Evolutionary conservation across 2,888 invertebrate species (phyloP), one percentile per base, ranked within the genome.

Genomic region (Lamproptera curius): DNA sequence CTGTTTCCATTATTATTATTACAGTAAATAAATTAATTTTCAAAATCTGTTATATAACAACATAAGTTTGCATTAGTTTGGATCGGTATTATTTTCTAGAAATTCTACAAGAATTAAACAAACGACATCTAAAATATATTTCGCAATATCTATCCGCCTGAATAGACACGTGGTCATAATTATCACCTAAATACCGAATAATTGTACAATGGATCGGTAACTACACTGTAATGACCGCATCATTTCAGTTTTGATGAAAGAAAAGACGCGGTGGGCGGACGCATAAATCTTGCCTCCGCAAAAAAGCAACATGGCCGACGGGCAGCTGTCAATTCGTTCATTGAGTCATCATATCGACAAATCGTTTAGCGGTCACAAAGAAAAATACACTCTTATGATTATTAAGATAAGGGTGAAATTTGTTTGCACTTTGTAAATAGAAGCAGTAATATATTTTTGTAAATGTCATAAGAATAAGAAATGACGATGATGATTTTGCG

Each of bases 301-400:
- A 70, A 68, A n/a, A n/a, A 72, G 70, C 70, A 76, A 77, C 70
- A 73, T 73, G 62, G 58, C 61, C 53, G 74, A 72, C 72, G 70
- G 28, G 62, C 84, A 85, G 83, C 84, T 86, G 85, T 83, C 85
- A 82, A 73, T 71, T 61, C 54, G 53, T 61, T 61, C 65, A 82
- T 83, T 74, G 77, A 82, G 76, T 76, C 67, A 66, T 83, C 74
- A 62, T 59, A 57, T 44, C 35, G 44, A 57, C 70, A 63, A 64
- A 46, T 8, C 36, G 17, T 49, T 40, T 53, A 15, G 56, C 14
- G n/a, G 14, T 13, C 9, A 16, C 1, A 15, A 28, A 14, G 37
- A 8, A 0, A 2, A 1, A 6, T 9, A 5, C 28, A 31, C 20
- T 10, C 52, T 42, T 62, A 68, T 61, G 15, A 0, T 0, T 0